phyloP scores from a whole-genome alignment of 1,140 invertebrate species.

The Drosophila cardini region DNA sequence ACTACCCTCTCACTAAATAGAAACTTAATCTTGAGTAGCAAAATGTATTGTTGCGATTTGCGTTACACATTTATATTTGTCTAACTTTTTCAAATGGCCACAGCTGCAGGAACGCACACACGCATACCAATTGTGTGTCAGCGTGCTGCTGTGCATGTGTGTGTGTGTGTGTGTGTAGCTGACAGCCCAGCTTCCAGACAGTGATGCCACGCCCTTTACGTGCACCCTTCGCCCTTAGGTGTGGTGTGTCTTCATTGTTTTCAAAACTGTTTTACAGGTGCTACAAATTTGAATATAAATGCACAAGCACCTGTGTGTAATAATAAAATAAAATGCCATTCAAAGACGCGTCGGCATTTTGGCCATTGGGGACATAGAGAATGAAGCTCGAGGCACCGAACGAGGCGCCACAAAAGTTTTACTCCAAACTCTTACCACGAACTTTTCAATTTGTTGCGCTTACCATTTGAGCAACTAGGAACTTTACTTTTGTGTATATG shows the following conservation, averaged over 20 bases:
- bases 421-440: conserved; percentile 35
- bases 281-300: conserved; percentile 82
- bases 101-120: conserved; percentile 25
- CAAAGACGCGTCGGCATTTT: conserved; percentile 67
- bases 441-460: conserved; percentile 65
- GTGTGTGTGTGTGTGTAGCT: background rate
- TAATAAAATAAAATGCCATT: conserved; percentile 77
- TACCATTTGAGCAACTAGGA: conserved; percentile 55
- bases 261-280: conserved; percentile 76
- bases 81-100: conserved; percentile 63
- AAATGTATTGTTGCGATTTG: conserved; percentile 69
- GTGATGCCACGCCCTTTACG: conserved; percentile 40
- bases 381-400: background rate
- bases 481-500: background rate
- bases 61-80: conserved; percentile 65
- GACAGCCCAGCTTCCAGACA: conserved; percentile 20
- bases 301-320: conserved; percentile 72
- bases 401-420: conserved; percentile 44
- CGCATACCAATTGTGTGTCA: conserved; percentile 8
- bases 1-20: conserved; percentile 10
- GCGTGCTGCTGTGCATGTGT: conserved; percentile 4
- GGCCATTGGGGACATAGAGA: conserved; percentile 25
- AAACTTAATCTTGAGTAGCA: conserved; percentile 71
- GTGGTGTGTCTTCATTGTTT: conserved; percentile 72
- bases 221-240: conserved; percentile 4